Percentiles rank a stretch among this genome's conserved stretches.
These are phyloP conservation scores for Pseudocheirus occidentalis DNA, from an alignment of 2,797 vertebrate species.

Conservation along the genomic window DNA sequence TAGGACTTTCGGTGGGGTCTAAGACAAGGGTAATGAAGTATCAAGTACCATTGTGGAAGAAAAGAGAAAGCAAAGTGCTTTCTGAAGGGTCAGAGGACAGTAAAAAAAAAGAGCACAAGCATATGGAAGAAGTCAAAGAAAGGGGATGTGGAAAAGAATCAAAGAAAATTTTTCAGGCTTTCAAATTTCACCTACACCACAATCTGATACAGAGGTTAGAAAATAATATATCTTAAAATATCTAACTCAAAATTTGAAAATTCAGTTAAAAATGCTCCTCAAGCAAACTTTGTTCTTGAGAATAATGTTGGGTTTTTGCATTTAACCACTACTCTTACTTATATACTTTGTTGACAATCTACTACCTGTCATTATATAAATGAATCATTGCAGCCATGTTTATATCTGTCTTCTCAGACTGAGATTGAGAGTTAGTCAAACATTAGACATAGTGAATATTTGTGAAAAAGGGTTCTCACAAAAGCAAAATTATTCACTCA, in stretches of 20 bases:
- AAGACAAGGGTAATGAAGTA: neutral
- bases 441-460: neutral
- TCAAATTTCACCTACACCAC: neutral
- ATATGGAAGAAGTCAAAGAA: neutral
- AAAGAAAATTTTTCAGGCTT: neutral
- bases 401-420: neutral
- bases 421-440: neutral
- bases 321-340: neutral
- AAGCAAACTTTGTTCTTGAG: neutral
- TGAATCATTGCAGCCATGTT: too few species aligned
- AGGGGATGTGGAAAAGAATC: neutral
- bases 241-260: neutral
- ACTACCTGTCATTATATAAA: neutral
- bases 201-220: neutral
- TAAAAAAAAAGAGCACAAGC: neutral
- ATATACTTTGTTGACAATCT: neutral
- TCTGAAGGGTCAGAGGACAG: neutral
- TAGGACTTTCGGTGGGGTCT: fast-evolving
- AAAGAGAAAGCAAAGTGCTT: neutral
- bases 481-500: neutral
- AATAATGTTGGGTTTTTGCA: neutral
- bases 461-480: neutral
- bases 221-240: neutral
- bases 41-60: neutral
- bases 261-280: neutral